phyloP scores from a whole-genome alignment of 2,797 vertebrate genomes.

The Xenops minutus region DNA sequence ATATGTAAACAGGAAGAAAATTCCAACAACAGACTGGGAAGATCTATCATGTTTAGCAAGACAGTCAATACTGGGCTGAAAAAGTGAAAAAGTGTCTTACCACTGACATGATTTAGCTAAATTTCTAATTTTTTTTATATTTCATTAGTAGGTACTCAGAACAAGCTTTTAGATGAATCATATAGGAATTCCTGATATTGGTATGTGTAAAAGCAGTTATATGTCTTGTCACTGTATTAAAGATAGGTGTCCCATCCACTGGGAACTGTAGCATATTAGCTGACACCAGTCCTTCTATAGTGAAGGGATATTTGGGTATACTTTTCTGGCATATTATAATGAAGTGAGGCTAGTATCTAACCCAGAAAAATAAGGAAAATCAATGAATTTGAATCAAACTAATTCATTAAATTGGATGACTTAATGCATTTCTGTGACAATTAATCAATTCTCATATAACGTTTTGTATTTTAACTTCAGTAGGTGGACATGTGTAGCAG shows the following conservation, averaged over 20 bases:
- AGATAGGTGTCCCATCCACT: neutral
- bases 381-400: neutral
- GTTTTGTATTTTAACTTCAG: neutral
- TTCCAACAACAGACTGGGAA: neutral
- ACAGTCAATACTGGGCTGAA: neutral
- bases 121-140: neutral
- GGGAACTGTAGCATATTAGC: neutral
- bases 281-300: neutral
- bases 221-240: neutral
- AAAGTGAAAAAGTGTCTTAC: neutral
- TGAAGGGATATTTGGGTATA: neutral
- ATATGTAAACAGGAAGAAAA: neutral
- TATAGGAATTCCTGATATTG: neutral
- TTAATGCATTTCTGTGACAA: neutral
- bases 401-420: neutral
- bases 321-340: neutral
- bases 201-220: neutral
- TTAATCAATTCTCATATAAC: neutral
- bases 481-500: rapidly evolving
- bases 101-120: neutral
- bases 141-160: neutral
- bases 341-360: neutral
- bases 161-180: neutral
- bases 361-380: neutral
- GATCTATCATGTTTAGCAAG: neutral